Base-by-base conservation (phyloP, 2,888 invertebrate genomes). In the Trissonchulus sp. region DNA sequence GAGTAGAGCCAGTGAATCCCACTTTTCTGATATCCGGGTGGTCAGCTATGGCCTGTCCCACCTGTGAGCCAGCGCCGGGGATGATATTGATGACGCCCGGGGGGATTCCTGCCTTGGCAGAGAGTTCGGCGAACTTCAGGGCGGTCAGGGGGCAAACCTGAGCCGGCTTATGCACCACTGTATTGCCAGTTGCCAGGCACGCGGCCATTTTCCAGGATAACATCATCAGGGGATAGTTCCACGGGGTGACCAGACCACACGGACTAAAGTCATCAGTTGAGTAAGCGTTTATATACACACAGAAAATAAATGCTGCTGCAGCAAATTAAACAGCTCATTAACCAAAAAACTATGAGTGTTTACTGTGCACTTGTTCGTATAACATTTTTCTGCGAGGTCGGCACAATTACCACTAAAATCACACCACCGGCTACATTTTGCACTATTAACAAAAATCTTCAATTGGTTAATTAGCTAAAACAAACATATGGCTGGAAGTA, bases 151-250 rank as follows among this genome's bases (percentile, higher is more conserved):
- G 95, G 75, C 93, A 94, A 0, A 90, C 90, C 84, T 87, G 88
- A 0, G 97, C 96, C 0, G 97, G 97, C 85, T 97, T 97, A 85
- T 96, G 92, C 0, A 97, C 90, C 0, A 96, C 94, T 0, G 96
- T 95, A 84, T 97, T 97, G 48, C 97, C 97, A 8, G 96, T 95
- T 0, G 96, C 95, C 69, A 97, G 88, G 83, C 96, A 97, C 1
- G 97, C 94, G 0, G 96, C 95, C 94, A 96, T 94, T 86, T 97
- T 97, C 96, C 96, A 97, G 0, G 94, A 93, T 18, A 97, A 86
- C 97, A 97, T 98, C 97, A 98, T 97, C 15, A 98, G 87, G 0
- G 97, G 97, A 85, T 97, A 98, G 85, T 97, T 97, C 97, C 97
- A 98, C 0, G 97, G 96, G 0, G 95, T 95, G 28, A 97, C 90